Conservation (phyloP, 2,888 invertebrate genomes). For the Drosophila niveifrons region DNA sequence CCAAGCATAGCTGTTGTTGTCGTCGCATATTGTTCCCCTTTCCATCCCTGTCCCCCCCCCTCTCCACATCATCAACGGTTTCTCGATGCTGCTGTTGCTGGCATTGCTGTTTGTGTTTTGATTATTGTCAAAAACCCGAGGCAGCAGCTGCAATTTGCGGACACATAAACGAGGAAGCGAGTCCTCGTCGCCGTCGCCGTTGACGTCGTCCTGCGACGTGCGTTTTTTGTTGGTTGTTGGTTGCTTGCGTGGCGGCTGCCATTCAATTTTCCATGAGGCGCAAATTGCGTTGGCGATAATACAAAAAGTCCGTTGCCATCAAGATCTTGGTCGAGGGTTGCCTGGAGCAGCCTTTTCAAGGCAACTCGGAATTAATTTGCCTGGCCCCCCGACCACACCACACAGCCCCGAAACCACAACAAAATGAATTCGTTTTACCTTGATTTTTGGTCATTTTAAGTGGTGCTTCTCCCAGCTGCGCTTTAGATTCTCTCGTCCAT, state of each 20-base stretch:
- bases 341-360: conserved; percentile 16
- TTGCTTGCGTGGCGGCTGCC: conserved; percentile 26
- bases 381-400: conserved; percentile 58
- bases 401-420: conserved; percentile 57
- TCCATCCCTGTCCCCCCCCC: not conserved
- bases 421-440: conserved; percentile 64
- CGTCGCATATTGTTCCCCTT: conserved; percentile 14
- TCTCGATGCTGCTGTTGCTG: conserved; percentile 19
- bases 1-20: conserved; percentile 18
- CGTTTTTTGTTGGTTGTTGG: conserved; percentile 18
- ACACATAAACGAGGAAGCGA: conserved; percentile 51
- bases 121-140: conserved; percentile 68
- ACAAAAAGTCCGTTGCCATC: conserved; percentile 57
- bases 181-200: not conserved
- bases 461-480: conserved; percentile 41
- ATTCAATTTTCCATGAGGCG: conserved; percentile 63
- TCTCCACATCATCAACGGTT: too few relatives aligned
- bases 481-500: conserved; percentile 43
- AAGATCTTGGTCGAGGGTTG: conserved; percentile 48
- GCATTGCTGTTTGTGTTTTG: conserved; percentile 66
- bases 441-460: conserved; percentile 61
- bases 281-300: conserved; percentile 69
- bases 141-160: conserved; percentile 62
- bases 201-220: conserved; percentile 2
- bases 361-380: conserved; percentile 71